Base-by-base conservation (phyloP, 2,113 vertebrate genomes). In the Climacteris rufus region DNA sequence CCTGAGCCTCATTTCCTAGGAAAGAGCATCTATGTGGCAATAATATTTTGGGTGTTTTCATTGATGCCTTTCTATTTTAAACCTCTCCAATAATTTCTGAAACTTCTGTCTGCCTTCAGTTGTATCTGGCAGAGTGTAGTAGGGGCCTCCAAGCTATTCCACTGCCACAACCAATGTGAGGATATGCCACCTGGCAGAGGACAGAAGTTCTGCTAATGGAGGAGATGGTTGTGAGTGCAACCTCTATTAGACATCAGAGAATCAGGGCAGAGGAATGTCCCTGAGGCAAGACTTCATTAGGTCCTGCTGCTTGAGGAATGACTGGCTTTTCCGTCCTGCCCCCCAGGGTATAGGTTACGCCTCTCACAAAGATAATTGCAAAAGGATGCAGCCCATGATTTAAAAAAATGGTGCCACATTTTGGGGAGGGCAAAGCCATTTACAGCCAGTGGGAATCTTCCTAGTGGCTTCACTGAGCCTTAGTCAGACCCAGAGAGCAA, bases 231-330 rank as follows among this genome's bases (percentile, higher is more conserved):
- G 60, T 47, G 64, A 93, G 80, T 28, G 9, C 83, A 94, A 49
- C 56, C 68, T 84, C 78, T 89, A 87, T 91, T 49, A 96, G 86
- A 77, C 93, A 74, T 77, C 86, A 87, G 94, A 90, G 89, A 94
- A 96, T 92, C 83, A 63, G 76, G 39, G 47, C 56, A 87, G 35
- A 92, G 64, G 93, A 96, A 96, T 92, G 89, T 33, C 80, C 89
- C 91, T 11, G 68, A 92, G 91, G 93, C 72, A 19, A 90, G 65
- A 56, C 66, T 94, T 95, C 82, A 79, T 92, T 83, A 95, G 76
- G 89, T 96, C 95, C 94, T 89, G 91, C 92, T 93, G 91, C 93
- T 93, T 78, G 76, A 94, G 89, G 95, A 97, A 97, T 92, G 89
- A 87, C 60, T 90, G 93, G 89, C 91, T 95, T 80, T 96, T 95